Evolutionary conservation across 1,140 invertebrate species (phyloP), one percentile per base, ranked within the genome.

Genomic region (Akabosia matsudoensis): DNA sequence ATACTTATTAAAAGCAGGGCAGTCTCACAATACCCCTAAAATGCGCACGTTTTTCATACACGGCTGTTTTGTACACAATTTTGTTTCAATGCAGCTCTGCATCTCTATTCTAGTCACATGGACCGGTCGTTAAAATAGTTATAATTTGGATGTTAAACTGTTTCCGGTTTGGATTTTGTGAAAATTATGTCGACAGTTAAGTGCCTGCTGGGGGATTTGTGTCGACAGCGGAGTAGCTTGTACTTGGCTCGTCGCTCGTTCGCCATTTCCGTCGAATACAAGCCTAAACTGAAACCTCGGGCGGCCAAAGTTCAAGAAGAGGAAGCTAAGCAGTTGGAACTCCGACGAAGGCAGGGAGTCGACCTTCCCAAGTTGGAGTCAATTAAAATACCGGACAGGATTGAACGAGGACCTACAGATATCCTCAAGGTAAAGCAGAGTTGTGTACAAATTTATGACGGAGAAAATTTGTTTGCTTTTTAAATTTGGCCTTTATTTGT

Each of bases 351-450:
- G n/a, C 45, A 76, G 33, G 28, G 31, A 4, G 30, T 26, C 1
- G 4, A 3, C 34, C 31, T 75, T 3, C 64, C 54, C 3, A 30
- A 24, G 24, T 75, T 75, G 30, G 28, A 73, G 33, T 51, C 26
- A n/a, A 87, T 90, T 77, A 78, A 84, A 75, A 88, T 92, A 61
- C 92, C 93, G 1, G 87, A 88, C 73, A 87, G 90, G 61, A 93
- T 92, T 82, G 87, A 88, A 51, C 87, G 93, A 80, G 87, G 89
- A 0, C 90, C 93, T 14, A 95, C 93, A 33, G 93, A 94, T 84
- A 91, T 96, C 75, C 85, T 96, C 64, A 84, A 85, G 78, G 88
- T 89, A 85, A 79, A 56, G 24, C 52, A 52, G 71, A 76, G 74
- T 75, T 70, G 64, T 70, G 26, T 30, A 74, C 52, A 67, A 30